A percentile compares a stretch with the other conserved stretches of the same genome.
Conservation (phyloP, 2,888 invertebrate genomes). For the Andricus quercusramuli region DNA sequence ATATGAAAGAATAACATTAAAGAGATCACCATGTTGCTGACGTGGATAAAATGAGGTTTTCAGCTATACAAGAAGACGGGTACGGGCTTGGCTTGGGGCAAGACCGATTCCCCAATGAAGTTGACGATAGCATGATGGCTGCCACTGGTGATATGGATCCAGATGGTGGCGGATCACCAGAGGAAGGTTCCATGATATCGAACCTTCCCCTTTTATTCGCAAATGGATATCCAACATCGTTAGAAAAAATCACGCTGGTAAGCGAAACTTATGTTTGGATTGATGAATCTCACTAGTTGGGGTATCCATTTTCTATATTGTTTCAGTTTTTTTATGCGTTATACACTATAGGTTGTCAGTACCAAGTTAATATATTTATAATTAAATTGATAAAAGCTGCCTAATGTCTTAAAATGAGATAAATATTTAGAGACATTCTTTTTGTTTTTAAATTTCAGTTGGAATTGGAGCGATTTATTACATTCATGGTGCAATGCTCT, state of each 20-base stretch:
- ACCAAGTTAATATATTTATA: background rate
- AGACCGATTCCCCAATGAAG: conserved; percentile 63
- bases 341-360: background rate
- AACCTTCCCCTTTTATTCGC: conserved; percentile 87
- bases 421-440: background rate
- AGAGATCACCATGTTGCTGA: conserved; percentile 55
- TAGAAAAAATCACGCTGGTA: conserved; percentile 82
- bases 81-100: conserved; percentile 71
- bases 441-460: conserved; percentile 61
- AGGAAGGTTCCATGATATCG: conserved; percentile 82
- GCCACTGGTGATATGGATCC: conserved; percentile 65
- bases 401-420: background rate
- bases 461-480: conserved; percentile 86
- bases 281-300: background rate
- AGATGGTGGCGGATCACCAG: conserved; percentile 60
- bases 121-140: conserved; percentile 70
- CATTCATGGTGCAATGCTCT: conserved; percentile 88
- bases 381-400: background rate
- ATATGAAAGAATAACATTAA: conserved; percentile 50
- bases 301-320: no score
- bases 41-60: conserved; percentile 70
- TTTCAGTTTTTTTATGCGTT: no score
- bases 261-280: background rate
- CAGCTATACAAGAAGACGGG: conserved; percentile 70
- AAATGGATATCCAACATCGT: conserved; percentile 85